Conservation (phyloP, 1,140 invertebrate species). For the Temnothorax curvispinosus region DNA sequence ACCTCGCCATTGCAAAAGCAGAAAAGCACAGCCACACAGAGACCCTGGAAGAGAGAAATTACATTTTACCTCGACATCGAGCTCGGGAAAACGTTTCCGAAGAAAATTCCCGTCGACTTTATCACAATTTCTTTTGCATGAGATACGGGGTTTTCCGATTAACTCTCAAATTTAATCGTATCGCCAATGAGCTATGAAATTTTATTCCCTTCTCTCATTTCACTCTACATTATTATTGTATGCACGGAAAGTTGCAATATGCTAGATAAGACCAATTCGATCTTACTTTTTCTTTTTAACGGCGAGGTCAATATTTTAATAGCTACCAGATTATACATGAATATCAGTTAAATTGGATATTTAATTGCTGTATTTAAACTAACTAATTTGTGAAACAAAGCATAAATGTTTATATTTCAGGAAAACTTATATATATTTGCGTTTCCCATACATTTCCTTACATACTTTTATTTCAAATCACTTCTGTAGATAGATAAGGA, state of each 20-base stretch:
- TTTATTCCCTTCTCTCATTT: background rate
- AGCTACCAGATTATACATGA: background rate
- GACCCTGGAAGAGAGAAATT: constrained; percentile 89
- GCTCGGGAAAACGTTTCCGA: background rate
- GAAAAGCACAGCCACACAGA: constrained; percentile 96
- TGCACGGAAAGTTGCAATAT: background rate
- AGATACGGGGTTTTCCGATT: background rate
- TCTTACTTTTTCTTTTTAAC: background rate
- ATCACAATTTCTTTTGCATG: constrained; percentile 18
- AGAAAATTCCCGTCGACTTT: constrained; percentile 11
- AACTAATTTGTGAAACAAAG: background rate
- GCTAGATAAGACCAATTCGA: background rate
- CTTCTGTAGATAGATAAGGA: background rate
- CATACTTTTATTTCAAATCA: background rate
- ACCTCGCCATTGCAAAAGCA: constrained; percentile 99
- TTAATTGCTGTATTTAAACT: background rate
- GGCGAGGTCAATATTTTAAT: background rate
- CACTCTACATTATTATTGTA: background rate
- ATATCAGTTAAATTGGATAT: background rate
- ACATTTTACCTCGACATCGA: constrained; percentile 24
- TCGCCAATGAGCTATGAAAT: background rate
- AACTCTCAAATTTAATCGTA: constrained; percentile 33
- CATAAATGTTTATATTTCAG: no score
- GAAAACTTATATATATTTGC: no score
- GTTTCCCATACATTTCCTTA: background rate